Conservation (phyloP, 2,888 invertebrate genomes). For the Idaea aversata region DNA sequence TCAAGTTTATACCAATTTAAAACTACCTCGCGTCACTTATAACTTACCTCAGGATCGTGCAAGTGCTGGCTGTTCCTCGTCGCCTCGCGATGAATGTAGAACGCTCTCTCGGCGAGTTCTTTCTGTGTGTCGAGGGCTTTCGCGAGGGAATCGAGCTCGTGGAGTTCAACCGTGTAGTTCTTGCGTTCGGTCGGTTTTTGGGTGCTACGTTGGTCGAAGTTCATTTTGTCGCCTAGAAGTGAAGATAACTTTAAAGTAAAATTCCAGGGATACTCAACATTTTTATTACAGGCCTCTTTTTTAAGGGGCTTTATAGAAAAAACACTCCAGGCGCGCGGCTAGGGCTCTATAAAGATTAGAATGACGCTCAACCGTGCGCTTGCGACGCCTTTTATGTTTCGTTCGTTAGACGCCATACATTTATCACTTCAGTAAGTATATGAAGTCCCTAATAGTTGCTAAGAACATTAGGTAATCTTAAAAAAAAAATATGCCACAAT, state of each 20-base stretch:
- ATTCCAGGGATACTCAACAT: no score
- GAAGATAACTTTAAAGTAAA: not conserved
- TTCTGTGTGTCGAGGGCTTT: conserved; percentile 89
- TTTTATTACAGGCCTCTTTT: no score
- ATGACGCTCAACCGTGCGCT: no score
- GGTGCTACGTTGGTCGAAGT: conserved; percentile 63
- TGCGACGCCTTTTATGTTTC: no score
- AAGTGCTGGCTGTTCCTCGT: conserved; percentile 75
- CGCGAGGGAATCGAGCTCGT: conserved; percentile 86
- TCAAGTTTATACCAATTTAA: not conserved
- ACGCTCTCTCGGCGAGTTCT: conserved; percentile 83
- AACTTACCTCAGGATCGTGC: conserved; percentile 83
- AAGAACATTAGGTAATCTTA: no score
- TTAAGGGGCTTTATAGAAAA: no score
- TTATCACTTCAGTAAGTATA: no score
- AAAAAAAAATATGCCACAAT: no score
- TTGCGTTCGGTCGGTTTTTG: conserved; percentile 42
- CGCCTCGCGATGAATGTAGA: conserved; percentile 83
- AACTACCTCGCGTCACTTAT: not conserved
- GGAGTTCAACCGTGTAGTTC: conserved; percentile 79
- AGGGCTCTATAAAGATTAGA: no score
- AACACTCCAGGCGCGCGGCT: no score
- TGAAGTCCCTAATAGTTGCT: no score
- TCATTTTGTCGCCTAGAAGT: conserved; percentile 60
- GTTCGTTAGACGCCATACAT: no score